Evolutionary conservation across 2,888 invertebrate genomes (phyloP).

Genomic region (Perizoma flavofasciatum): DNA sequence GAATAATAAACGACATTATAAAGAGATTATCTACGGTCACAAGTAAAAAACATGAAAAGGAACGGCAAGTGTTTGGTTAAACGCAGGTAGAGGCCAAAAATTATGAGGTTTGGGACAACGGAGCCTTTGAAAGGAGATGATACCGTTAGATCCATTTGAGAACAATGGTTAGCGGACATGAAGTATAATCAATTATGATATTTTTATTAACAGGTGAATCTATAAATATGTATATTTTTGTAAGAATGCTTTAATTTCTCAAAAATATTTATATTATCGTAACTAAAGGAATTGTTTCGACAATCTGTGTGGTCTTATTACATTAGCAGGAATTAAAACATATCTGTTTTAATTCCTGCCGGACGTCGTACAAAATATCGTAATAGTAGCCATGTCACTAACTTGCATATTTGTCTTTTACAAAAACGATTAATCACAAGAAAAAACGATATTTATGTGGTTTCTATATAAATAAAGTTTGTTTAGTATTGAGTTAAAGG

Average conservation of each 20-base stretch:
- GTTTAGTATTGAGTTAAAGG: no score
- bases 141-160: constrained; percentile 71
- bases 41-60: constrained; percentile 58
- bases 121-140: constrained; percentile 56
- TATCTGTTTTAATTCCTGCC: no score
- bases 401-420: neutral
- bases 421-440: no score
- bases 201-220: constrained; percentile 45
- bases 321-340: no score
- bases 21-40: constrained; percentile 65
- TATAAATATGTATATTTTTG: neutral
- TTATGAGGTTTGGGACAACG: constrained; percentile 57
- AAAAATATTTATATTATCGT: neutral
- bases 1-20: constrained; percentile 48
- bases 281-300: no score
- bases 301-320: no score
- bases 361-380: no score
- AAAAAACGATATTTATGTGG: no score
- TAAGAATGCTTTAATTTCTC: neutral
- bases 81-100: constrained; percentile 68
- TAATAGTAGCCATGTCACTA: neutral
- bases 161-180: constrained; percentile 55
- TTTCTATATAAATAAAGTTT: no score
- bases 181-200: constrained; percentile 57
- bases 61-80: constrained; percentile 69